A percentile compares a stretch with the other conserved stretches of the same genome.
These are phyloP conservation scores for Gopherus flavomarginatus DNA, from an alignment of 2,113 vertebrate species.

Conservation along the genomic window DNA sequence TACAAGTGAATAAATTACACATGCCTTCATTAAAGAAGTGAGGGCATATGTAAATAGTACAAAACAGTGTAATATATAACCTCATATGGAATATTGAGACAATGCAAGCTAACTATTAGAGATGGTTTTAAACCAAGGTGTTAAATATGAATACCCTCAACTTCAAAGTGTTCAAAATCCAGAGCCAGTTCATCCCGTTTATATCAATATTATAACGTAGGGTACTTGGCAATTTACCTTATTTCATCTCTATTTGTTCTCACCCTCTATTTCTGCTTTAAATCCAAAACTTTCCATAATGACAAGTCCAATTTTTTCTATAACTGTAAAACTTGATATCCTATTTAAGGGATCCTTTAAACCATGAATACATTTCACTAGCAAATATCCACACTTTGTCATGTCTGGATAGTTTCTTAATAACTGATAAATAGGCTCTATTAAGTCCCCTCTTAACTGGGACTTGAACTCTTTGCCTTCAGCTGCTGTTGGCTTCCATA, in stretches of 20 bases:
- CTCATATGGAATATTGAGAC: neutral
- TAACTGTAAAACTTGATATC: neutral
- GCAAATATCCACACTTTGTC: slow-evolving; percentile 19
- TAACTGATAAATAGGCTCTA: slow-evolving; percentile 41
- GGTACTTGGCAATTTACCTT: neutral
- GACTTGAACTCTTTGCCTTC: slow-evolving; percentile 57
- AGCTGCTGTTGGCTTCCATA: slow-evolving; percentile 46
- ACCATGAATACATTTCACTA: slow-evolving; percentile 4
- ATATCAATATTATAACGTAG: neutral
- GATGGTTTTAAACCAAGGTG: neutral
- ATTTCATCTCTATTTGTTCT: neutral
- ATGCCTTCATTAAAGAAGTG: neutral
- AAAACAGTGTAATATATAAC: neutral
- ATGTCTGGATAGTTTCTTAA: slow-evolving; percentile 34
- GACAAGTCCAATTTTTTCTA: neutral
- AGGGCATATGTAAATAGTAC: neutral
- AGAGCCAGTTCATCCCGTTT: neutral
- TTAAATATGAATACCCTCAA: neutral
- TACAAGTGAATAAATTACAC: neutral
- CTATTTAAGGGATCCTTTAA: slow-evolving; percentile 28
- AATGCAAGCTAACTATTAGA: neutral
- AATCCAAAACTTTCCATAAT: slow-evolving; percentile 6
- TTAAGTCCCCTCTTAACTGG: slow-evolving; percentile 54
- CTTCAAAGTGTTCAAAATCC: neutral
- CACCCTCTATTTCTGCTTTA: neutral